These are phyloP conservation scores for Typhlichthys subterraneus DNA, from an alignment of 2,797 vertebrate species.

Conservation along the genomic window DNA sequence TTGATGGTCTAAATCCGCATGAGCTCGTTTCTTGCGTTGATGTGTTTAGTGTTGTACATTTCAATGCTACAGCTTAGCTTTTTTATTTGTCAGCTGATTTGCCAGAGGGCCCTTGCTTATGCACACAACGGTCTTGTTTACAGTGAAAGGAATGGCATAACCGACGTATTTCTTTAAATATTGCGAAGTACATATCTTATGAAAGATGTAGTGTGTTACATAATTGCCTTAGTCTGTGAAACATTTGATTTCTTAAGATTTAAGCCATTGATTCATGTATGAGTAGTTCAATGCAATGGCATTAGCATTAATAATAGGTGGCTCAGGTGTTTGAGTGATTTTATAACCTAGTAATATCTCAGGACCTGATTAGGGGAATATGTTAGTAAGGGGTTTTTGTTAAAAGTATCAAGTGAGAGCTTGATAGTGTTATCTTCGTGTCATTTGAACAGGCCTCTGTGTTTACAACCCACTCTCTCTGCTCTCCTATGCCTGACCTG, in stretches of 20 bases:
- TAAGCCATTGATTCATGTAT: slow-evolving; percentile 9
- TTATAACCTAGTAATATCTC: slow-evolving; percentile 26
- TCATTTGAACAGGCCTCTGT: slow-evolving; percentile 59
- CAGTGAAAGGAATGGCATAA: slow-evolving; percentile 6
- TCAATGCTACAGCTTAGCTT: slow-evolving; percentile 26
- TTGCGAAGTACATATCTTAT: not conserved
- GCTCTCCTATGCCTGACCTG: slow-evolving; percentile 78
- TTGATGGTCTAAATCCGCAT: not conserved
- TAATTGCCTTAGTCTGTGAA: too few relatives aligned
- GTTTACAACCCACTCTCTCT: slow-evolving; percentile 72
- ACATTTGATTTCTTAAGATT: too few relatives aligned
- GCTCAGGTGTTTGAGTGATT: slow-evolving; percentile 35
- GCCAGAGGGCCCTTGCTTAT: slow-evolving; percentile 31
- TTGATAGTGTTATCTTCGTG: slow-evolving; percentile 50
- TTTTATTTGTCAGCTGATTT: slow-evolving; percentile 58
- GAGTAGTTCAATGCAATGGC: slow-evolving; percentile 10
- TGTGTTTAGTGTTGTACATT: slow-evolving; percentile 32
- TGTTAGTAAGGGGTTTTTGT: slow-evolving; percentile 28
- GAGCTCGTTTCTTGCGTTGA: slow-evolving; percentile 1
- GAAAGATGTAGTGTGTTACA: too few relatives aligned
- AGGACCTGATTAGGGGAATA: slow-evolving; percentile 66
- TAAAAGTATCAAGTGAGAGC: slow-evolving; percentile 46
- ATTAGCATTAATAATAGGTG: slow-evolving; percentile 17
- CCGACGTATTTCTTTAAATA: too few relatives aligned
- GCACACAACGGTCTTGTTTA: slow-evolving; percentile 25